These are phyloP conservation scores for Pachycephala philippinensis DNA, from an alignment of 2,113 vertebrate species.

Conservation along the genomic window DNA sequence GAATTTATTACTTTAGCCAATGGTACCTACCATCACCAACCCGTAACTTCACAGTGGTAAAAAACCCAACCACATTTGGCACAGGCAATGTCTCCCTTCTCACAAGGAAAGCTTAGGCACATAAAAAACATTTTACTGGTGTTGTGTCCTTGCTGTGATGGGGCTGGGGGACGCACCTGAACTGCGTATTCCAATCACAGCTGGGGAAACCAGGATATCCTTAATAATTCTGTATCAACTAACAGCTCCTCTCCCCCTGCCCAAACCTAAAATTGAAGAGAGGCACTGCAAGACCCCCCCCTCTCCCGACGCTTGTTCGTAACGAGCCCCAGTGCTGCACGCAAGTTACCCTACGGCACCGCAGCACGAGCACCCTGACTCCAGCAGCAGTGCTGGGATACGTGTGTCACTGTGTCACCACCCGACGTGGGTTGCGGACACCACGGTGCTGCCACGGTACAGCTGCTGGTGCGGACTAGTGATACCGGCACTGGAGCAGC, in stretches of 20 bases:
- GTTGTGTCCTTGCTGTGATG: not conserved
- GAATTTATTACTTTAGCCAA: not conserved
- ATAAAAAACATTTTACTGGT: not conserved
- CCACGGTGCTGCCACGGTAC: not conserved
- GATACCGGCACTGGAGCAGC: not conserved
- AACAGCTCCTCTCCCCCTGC: not conserved
- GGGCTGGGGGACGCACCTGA: not conserved
- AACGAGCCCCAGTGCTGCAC: fast-evolving
- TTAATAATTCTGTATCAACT: fast-evolving
- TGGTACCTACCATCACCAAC: not conserved
- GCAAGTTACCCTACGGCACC: fast-evolving
- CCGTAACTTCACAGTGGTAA: fast-evolving
- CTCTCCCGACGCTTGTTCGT: fast-evolving
- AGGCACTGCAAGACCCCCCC: not conserved
- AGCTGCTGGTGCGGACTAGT: fast-evolving
- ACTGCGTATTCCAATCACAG: fast-evolving
- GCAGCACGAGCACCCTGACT: not conserved
- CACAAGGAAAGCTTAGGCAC: not conserved
- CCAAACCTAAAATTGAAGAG: fast-evolving
- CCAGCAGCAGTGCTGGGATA: not conserved
- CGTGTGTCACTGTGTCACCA: fast-evolving
- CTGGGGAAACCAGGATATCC: not conserved
- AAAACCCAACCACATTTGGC: not conserved
- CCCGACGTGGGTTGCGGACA: fast-evolving
- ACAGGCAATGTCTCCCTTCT: not conserved